Evolutionary conservation across 2,113 vertebrate genomes (phyloP).

Genomic region (Oncorhynchus kisutch): DNA sequence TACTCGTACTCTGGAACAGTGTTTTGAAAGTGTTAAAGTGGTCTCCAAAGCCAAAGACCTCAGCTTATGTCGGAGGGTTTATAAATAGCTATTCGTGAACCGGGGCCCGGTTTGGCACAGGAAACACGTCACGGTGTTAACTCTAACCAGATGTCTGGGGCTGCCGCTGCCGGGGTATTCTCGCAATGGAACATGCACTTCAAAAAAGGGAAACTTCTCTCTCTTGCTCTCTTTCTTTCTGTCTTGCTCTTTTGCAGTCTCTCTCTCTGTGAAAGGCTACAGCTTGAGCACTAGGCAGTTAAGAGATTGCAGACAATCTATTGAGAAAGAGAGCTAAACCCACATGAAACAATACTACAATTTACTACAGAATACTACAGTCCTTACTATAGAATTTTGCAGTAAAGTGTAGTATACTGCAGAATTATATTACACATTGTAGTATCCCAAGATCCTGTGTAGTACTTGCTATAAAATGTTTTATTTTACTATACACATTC

Average conservation of each 20-base stretch:
- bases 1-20: too few species aligned
- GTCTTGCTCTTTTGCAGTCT: conserved; percentile 19
- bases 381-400: too few species aligned
- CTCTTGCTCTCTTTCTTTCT: neutral
- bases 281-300: conserved; percentile 9
- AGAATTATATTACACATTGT: too few species aligned
- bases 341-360: too few species aligned
- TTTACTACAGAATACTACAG: too few species aligned
- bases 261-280: conserved; percentile 50
- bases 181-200: conserved; percentile 8
- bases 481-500: too few species aligned
- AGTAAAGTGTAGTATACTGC: too few species aligned
- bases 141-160: conserved; percentile 12
- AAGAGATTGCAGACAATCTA: conserved; percentile 14
- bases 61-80: neutral
- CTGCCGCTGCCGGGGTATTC: conserved; percentile 7
- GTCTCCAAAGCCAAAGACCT: neutral
- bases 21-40: neutral
- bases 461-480: too few species aligned
- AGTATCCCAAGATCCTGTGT: too few species aligned
- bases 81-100: conserved; percentile 1
- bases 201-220: conserved; percentile 1
- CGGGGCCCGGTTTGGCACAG: conserved; percentile 1
- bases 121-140: conserved; percentile 5
- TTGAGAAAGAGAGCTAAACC: conserved; percentile 29